Percentiles rank a stretch among this genome's conserved stretches.
These are phyloP conservation scores for Poeciliopsis turneri DNA, from an alignment of 2,797 vertebrate species.

Conservation along the genomic window DNA sequence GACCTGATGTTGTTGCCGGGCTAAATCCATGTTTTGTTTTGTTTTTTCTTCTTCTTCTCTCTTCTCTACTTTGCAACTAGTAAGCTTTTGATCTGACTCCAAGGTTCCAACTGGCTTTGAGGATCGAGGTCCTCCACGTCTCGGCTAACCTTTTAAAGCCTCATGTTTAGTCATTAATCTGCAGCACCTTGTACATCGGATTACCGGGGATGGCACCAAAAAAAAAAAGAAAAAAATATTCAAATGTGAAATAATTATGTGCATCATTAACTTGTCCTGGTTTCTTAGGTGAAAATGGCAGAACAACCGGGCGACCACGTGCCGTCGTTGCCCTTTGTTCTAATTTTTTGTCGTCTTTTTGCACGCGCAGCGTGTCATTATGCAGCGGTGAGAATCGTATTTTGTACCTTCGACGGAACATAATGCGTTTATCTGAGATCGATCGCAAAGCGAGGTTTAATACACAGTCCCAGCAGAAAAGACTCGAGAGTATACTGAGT, in stretches of 20 bases:
- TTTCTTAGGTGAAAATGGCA: conserved; percentile 14
- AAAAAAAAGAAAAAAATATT: neutral
- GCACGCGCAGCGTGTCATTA: conserved; percentile 41
- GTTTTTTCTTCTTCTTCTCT: conserved; percentile 14
- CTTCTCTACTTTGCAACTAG: conserved; percentile 38
- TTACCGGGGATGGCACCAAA: conserved; percentile 26
- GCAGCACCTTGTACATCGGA: conserved; percentile 38
- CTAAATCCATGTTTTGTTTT: conserved; percentile 15
- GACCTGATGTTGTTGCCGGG: conserved; percentile 31
- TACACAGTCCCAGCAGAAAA: conserved; percentile 42
- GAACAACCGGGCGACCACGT: neutral
- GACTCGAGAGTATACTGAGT: conserved; percentile 45
- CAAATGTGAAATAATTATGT: conserved; percentile 16
- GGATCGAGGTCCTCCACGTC: conserved; percentile 64
- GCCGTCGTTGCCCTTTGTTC: conserved; percentile 1
- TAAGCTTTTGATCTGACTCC: conserved; percentile 68
- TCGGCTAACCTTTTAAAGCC: conserved; percentile 70
- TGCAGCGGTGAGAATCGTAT: conserved; percentile 54
- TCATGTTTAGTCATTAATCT: conserved; percentile 62
- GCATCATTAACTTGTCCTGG: conserved; percentile 7
- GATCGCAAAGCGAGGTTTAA: conserved; percentile 62
- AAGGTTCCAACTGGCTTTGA: conserved; percentile 71
- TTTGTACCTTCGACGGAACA: conserved; percentile 59
- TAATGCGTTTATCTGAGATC: conserved; percentile 72
- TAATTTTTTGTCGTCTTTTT: conserved; percentile 28